These are phyloP conservation scores for Parauchenoglanis ngamensis DNA, from an alignment of 2,797 vertebrate species.

Conservation along the genomic window DNA sequence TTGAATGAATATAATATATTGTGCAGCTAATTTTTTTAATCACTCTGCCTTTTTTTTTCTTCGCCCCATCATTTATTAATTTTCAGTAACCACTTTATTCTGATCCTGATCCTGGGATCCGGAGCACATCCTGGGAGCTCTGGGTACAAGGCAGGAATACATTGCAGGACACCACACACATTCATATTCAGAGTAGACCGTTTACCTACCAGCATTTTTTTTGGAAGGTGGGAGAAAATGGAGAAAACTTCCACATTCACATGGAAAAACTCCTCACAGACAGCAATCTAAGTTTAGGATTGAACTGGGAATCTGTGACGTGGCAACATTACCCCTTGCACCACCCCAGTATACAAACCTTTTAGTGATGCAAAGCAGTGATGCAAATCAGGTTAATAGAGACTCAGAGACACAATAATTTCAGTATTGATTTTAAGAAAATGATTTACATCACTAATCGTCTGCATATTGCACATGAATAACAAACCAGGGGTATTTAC, in stretches of 20 bases:
- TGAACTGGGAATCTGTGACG: not conserved
- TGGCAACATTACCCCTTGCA: not conserved
- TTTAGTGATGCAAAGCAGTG: not conserved
- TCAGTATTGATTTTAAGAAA: slow-evolving; percentile 56
- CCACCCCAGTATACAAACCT: not conserved
- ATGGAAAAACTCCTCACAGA: not conserved
- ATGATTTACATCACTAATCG: slow-evolving; percentile 78
- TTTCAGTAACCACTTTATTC: not conserved
- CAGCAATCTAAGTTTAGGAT: not conserved
- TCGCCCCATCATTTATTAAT: not conserved
- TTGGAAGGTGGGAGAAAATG: not conserved
- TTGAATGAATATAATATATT: not conserved
- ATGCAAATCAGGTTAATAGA: not conserved
- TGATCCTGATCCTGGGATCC: not conserved
- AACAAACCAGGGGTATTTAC: slow-evolving; percentile 1
- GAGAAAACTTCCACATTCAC: not conserved
- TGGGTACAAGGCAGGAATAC: not conserved
- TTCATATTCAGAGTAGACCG: not conserved
- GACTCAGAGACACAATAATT: slow-evolving; percentile 29
- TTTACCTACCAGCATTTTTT: not conserved
- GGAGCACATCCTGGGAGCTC: not conserved
- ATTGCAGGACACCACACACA: not conserved
- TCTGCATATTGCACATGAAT: slow-evolving; percentile 36
- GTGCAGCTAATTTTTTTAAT: not conserved
- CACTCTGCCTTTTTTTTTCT: not conserved